These are phyloP conservation scores for Menura novaehollandiae DNA, from an alignment of 2,113 vertebrate species.

Conservation along the genomic window DNA sequence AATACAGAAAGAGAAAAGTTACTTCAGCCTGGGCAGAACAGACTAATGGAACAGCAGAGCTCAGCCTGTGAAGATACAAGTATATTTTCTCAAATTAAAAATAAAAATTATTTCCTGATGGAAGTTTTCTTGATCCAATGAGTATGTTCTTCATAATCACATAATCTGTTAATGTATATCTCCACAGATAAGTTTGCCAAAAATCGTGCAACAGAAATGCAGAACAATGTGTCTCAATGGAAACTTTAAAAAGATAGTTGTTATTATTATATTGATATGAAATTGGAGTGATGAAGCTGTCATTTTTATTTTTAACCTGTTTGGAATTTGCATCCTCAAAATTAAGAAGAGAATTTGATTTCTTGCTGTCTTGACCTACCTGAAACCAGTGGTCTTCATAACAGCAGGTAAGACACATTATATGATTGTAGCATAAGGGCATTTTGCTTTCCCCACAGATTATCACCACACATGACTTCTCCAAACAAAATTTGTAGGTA, in stretches of 20 bases:
- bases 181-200: neutral
- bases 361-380: neutral
- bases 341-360: neutral
- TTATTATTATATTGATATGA: neutral
- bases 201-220: neutral
- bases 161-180: neutral
- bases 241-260: neutral
- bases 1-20: neutral
- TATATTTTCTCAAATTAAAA: neutral
- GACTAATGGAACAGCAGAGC: neutral
- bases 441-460: neutral
- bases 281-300: neutral
- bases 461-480: neutral
- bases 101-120: neutral
- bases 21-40: neutral
- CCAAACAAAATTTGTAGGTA: neutral
- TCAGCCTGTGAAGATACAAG: neutral
- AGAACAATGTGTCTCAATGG: neutral
- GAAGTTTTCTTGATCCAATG: neutral
- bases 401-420: neutral
- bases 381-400: neutral
- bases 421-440: accelerated
- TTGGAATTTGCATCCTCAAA: neutral
- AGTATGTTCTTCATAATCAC: neutral
- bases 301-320: neutral